A percentile compares a stretch with the other conserved stretches of the same genome.
Conservation (phyloP, 2,888 invertebrate genomes). For the Zygothrica quintamaculata region DNA sequence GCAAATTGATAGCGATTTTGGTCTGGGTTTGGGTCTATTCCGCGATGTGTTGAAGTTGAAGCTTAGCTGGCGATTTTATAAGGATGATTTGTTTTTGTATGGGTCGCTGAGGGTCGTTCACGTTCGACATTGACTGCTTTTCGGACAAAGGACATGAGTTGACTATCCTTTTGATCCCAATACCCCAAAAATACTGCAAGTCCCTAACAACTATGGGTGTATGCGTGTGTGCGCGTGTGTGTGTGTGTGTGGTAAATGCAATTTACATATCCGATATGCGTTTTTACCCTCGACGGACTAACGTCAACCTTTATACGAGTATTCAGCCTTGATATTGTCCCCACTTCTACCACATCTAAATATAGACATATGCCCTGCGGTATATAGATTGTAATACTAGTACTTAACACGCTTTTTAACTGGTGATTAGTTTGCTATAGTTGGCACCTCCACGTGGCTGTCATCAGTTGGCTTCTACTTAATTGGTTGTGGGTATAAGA, state of each 20-base stretch:
- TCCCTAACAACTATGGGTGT: slow-evolving; percentile 1
- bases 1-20: slow-evolving; percentile 78
- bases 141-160: not conserved
- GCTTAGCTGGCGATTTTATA: slow-evolving; percentile 66
- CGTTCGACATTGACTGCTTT: slow-evolving; percentile 5
- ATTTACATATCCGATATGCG: slow-evolving; percentile 33
- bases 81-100: slow-evolving; percentile 24
- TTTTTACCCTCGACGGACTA: slow-evolving; percentile 18
- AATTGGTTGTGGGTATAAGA: slow-evolving; percentile 4
- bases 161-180: slow-evolving; percentile 24
- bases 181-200: slow-evolving; percentile 20
- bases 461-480: slow-evolving; percentile 1
- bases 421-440: slow-evolving; percentile 18
- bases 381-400: slow-evolving; percentile 24
- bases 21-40: slow-evolving; percentile 35
- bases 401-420: slow-evolving; percentile 22
- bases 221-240: slow-evolving; percentile 9
- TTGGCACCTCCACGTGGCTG: slow-evolving; percentile 7
- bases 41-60: slow-evolving; percentile 67
- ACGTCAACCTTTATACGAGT: not conserved
- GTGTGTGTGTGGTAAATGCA: slow-evolving; percentile 33
- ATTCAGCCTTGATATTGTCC: not conserved
- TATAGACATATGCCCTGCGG: not conserved
- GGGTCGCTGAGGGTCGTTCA: slow-evolving; percentile 8
- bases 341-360: not conserved